Base-by-base conservation (phyloP, 2,797 vertebrate genomes). In the Neosilurus hyrtlii region DNA sequence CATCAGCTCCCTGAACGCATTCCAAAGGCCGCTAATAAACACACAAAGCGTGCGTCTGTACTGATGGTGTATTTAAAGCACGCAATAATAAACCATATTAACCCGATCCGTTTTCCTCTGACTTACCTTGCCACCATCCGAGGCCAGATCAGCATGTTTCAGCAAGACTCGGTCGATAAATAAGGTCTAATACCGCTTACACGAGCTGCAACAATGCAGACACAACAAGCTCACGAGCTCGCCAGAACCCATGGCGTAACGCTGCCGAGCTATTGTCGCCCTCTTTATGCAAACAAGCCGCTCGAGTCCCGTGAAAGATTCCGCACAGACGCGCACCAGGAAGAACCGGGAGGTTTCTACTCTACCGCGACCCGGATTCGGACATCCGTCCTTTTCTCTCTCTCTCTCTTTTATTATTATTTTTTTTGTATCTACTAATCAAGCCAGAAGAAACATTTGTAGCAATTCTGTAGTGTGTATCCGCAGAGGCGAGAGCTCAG, bases 151-250 rank as follows among this genome's bases (percentile, higher is more conserved):
- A 57, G 65, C 16, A 30, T 61, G 80, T 35, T 70, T 78, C 20
- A 62, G 9, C 54, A 22, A 72, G 72, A 62, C n/a, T 49, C 30
- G 26, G 71, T 52, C 30, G 70, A 81, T 24, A 65, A 67, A 79
- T 75, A 80, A 57, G 37, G 54, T 56, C 51, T 67, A 20, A 51
- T 83, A 72, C 57, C 73, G 70, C 30, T 35, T 52, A 57, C 82
- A 80, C 77, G 89, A 86, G 71, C 86, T 89, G 83, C 84, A 88
- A 85, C 84, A 89, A 91, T 91, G 91, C 91, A 91, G 88, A 83
- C 87, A 82, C 79, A 86, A 82, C 86, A 85, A 80, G 80, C 54
- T 63, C 65, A 67, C 80, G 15, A 81, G 82, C 86, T 84, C 78
- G 80, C 77, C 68, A 22, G 51, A 2, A 51, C 77, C 74, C 81